These are phyloP conservation scores for Euclidia mi DNA, from an alignment of 2,888 invertebrate species.

Conservation along the genomic window DNA sequence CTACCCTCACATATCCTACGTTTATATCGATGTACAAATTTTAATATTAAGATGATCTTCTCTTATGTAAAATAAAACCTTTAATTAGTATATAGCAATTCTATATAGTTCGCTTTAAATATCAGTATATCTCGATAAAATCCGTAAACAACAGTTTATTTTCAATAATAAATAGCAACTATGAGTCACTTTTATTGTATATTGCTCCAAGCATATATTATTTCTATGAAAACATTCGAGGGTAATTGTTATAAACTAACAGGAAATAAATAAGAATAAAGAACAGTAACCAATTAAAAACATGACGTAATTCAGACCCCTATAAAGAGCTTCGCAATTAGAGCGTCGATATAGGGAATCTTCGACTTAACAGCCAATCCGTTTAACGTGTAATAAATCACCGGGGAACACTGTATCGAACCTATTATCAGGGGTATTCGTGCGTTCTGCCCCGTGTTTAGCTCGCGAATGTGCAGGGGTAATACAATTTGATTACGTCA, in stretches of 20 bases:
- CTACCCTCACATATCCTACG: too few species aligned
- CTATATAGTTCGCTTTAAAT: too few species aligned
- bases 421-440: constrained; percentile 80
- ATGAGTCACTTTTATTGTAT: too few species aligned
- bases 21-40: too few species aligned
- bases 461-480: constrained; percentile 68
- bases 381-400: constrained; percentile 87
- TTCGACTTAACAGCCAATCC: constrained; percentile 77
- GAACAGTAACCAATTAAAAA: constrained; percentile 26
- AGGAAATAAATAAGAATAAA: background rate
- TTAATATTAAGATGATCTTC: background rate
- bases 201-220: too few species aligned
- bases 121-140: too few species aligned
- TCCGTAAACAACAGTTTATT: too few species aligned
- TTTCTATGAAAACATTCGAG: too few species aligned
- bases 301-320: constrained; percentile 17
- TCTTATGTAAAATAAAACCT: background rate
- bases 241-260: too few species aligned
- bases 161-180: too few species aligned
- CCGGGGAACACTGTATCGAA: constrained; percentile 69
- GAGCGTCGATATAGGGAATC: constrained; percentile 70
- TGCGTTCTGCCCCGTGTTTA: constrained; percentile 63
- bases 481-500: constrained; percentile 80
- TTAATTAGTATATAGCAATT: too few species aligned
- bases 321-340: constrained; percentile 47